phyloP scores from a whole-genome alignment of 2,888 invertebrate species.

The Trachelus stipa region DNA sequence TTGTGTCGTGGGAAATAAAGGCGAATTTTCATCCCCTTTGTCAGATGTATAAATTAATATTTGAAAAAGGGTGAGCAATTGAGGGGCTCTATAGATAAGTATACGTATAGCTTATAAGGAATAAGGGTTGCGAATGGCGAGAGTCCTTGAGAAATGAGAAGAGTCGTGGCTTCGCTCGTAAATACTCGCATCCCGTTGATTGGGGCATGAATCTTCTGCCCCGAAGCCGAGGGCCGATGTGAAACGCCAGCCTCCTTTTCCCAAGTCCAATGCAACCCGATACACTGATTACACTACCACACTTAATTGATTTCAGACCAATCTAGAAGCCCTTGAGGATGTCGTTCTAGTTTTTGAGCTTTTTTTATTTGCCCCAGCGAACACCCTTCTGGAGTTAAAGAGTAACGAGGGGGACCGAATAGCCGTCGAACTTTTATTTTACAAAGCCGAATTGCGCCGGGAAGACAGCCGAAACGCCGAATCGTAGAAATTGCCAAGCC shows the following conservation, averaged over 20 bases:
- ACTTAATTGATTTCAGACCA: slow-evolving; percentile 64
- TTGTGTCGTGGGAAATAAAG: background rate
- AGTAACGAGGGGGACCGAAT: background rate
- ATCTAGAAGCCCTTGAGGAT: slow-evolving; percentile 47
- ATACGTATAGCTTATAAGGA: background rate
- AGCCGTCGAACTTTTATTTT: background rate
- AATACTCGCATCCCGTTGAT: slow-evolving; percentile 62
- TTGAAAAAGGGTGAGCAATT: background rate
- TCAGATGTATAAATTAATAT: background rate
- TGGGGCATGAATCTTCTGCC: slow-evolving; percentile 61
- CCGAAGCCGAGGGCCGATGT: slow-evolving; percentile 4
- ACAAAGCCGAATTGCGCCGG: background rate
- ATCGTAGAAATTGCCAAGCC: background rate
- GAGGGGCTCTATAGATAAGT: background rate
- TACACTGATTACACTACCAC: slow-evolving; percentile 60
- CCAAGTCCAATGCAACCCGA: slow-evolving; percentile 35
- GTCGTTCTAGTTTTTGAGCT: slow-evolving; percentile 34
- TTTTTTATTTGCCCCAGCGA: slow-evolving; percentile 14
- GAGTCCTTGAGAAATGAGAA: slow-evolving; percentile 46
- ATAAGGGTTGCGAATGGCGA: background rate
- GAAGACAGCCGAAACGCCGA: background rate
- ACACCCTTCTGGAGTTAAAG: background rate
- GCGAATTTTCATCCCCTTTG: background rate
- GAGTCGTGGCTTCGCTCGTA: slow-evolving; percentile 60
- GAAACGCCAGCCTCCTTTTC: slow-evolving; percentile 2